Conservation (phyloP, 2,797 vertebrate species). For the Lagodon rhomboides region DNA sequence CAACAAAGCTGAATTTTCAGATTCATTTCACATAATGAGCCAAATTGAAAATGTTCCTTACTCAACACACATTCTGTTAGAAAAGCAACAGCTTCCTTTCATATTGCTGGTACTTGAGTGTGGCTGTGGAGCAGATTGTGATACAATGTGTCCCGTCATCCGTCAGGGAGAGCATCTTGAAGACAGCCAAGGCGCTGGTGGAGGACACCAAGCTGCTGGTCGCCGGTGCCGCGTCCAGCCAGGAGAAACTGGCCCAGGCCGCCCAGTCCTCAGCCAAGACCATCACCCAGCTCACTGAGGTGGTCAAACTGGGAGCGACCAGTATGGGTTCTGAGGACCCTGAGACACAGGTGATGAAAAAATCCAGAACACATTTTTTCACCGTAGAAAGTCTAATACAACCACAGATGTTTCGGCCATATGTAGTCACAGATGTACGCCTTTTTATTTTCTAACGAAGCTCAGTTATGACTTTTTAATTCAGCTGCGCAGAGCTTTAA, state of each 20-base stretch:
- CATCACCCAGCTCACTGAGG: conserved; percentile 97
- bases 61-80: conserved; percentile 39
- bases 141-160: conserved; percentile 46
- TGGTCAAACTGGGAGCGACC: conserved; percentile 96
- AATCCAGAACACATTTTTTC: background rate
- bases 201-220: conserved; percentile 98
- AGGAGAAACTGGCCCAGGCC: conserved; percentile 96
- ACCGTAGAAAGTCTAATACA: background rate
- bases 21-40: conserved; percentile 39
- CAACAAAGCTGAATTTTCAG: conserved; percentile 23
- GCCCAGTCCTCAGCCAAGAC: conserved; percentile 97
- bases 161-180: conserved; percentile 96
- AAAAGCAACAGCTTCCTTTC: conserved; percentile 42
- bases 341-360: conserved; percentile 93
- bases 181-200: conserved; percentile 97
- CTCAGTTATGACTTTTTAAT: conserved; percentile 30
- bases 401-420: conserved; percentile 13
- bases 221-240: conserved; percentile 87
- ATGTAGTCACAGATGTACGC: background rate
- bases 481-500: conserved; percentile 8
- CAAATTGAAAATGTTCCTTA: conserved; percentile 15
- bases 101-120: conserved; percentile 32
- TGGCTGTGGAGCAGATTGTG: conserved; percentile 63
- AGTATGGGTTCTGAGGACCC: conserved; percentile 97
- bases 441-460: conserved; percentile 15